phyloP scores from a whole-genome alignment of 1,140 invertebrate species.

The Linepithema humile region DNA sequence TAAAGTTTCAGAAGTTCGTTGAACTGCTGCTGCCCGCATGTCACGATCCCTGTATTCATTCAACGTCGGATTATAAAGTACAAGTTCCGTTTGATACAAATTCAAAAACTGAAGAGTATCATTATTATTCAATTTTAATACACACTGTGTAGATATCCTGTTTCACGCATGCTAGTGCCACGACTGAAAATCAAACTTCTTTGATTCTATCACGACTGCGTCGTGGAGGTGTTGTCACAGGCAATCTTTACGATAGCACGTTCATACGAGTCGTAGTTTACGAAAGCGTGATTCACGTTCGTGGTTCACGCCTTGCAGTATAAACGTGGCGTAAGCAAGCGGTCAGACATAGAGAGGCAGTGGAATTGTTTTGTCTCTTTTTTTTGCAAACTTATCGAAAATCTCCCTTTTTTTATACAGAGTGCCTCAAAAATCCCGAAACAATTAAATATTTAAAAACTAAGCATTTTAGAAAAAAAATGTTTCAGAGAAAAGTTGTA shows the following conservation, averaged over 20 bases:
- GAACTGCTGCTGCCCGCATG: neutral
- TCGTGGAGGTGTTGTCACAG: neutral
- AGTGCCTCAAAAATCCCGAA: too few species aligned
- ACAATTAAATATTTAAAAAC: too few species aligned
- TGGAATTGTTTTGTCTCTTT: too few species aligned
- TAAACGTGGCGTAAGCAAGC: too few species aligned
- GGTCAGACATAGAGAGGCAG: too few species aligned
- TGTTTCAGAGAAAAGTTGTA: too few species aligned
- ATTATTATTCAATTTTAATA: neutral
- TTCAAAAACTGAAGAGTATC: neutral
- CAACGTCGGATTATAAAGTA: neutral
- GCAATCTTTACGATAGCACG: neutral
- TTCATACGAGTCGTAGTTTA: neutral
- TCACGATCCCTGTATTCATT: neutral
- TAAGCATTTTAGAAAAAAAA: too few species aligned
- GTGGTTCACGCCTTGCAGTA: neutral
- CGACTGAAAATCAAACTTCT: neutral
- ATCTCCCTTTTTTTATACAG: too few species aligned
- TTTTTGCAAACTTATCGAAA: too few species aligned
- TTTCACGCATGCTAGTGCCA: neutral
- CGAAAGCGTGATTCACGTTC: neutral
- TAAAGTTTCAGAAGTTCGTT: neutral
- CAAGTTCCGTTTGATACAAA: neutral
- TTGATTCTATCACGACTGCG: neutral
- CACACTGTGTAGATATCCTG: neutral